These are phyloP conservation scores for Ctenoplectra terminalis DNA, from an alignment of 1,140 invertebrate genomes.

Conservation along the genomic window DNA sequence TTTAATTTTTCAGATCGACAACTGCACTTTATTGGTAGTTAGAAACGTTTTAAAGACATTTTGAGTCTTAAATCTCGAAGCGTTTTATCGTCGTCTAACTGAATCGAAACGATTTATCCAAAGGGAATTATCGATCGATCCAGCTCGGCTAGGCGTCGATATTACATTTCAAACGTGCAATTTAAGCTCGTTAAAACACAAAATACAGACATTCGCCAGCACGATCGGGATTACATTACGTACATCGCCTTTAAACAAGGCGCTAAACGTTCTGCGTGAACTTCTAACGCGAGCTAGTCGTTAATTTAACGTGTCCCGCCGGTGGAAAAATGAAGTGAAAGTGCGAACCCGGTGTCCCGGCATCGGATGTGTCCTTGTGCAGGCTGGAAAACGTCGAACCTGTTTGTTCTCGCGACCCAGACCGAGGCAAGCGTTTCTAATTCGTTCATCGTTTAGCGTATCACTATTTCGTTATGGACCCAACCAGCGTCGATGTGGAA, in stretches of 20 bases:
- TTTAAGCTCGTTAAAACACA: constrained; percentile 33
- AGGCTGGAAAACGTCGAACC: constrained; percentile 47
- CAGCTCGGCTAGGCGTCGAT: not conserved
- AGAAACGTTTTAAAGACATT: not conserved
- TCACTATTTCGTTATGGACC: constrained; percentile 51
- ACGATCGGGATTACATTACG: constrained; percentile 26
- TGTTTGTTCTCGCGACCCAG: constrained; percentile 30
- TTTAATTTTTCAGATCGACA: not conserved
- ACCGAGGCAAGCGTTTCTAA: constrained; percentile 13
- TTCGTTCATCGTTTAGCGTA: not conserved
- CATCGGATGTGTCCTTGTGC: constrained; percentile 49
- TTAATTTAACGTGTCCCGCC: constrained; percentile 26
- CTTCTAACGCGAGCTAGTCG: constrained; percentile 17
- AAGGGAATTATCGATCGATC: constrained; percentile 13
- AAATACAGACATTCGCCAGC: constrained; percentile 13
- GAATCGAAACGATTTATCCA: constrained; percentile 19
- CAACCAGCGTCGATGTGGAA: not conserved
- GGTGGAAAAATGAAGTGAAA: constrained; percentile 39
- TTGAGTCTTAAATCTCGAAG: not conserved
- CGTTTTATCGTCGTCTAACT: not conserved
- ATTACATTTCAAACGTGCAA: constrained; percentile 22
- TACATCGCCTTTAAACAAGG: constrained; percentile 20
- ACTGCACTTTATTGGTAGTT: not conserved
- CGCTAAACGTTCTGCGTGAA: not conserved
- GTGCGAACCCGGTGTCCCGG: constrained; percentile 9